Evolutionary conservation across 2,888 invertebrate species (phyloP), one percentile per base, ranked within the genome.

Genomic region (Scaptomyza cyrtandrae): DNA sequence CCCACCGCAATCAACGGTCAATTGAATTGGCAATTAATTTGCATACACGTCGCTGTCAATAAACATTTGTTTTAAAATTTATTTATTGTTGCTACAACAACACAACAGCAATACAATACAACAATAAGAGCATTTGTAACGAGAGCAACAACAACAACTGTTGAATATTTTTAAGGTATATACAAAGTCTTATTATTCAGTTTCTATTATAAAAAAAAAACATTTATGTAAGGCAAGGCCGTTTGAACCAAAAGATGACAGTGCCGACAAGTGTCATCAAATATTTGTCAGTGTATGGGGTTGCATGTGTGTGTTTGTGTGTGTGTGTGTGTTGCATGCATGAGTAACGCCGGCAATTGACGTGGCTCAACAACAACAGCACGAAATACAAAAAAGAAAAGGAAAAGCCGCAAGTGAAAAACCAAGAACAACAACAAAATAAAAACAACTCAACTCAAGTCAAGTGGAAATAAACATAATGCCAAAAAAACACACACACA

Each of bases 231-330:
- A 10, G 55, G 52, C 76, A 66, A 74, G 69, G 74, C 71, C 75
- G 46, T 44, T 24, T 27, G n/a, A 54, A 61, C 60, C 67, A 84
- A 78, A 73, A 67, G 76, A 64, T 74, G 74, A 77, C 50, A 71
- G 66, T 76, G 88, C 88, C 83, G 88, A 88, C 83, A 84, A 88
- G 83, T 84, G 88, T 88, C 80, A 68, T 74, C 88, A 84, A 84
- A 84, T 84, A 86, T 84, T 84, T 88, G 86, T 80, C 69, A 69
- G 78, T 83, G 78, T 68, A 65, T 71, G 68, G 54, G 64, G 57
- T 31, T 27, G 61, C 55, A 55, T 49, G n/a, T 70, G 49, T 65
- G 67, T 49, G 57, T 61, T 46, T 53, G 48, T 61, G 31, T 48
- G 41, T 55, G 35, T 65, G 60, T 84, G 69, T 81, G 69, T 85